Percentiles rank a stretch among this genome's conserved stretches.
Evolutionary conservation across 1,140 invertebrate species (phyloP).

Genomic region (Leptinotarsa lineolata): DNA sequence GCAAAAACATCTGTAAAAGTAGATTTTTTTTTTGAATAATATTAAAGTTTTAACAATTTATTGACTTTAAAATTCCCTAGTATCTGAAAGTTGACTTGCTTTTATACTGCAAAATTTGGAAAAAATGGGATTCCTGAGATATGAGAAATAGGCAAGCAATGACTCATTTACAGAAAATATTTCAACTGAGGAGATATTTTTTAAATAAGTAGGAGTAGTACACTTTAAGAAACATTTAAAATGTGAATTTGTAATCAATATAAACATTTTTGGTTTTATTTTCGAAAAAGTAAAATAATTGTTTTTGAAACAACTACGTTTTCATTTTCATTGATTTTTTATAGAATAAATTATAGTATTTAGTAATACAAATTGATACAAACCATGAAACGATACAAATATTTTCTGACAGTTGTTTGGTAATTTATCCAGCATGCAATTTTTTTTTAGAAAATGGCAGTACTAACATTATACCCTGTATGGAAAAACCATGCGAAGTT

Average conservation of each 20-base stretch:
- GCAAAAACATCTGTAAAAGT: neutral
- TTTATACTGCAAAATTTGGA: too few species aligned
- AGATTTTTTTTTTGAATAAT: neutral
- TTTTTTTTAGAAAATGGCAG: constrained; percentile 59
- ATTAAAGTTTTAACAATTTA: too few species aligned
- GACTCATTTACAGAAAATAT: too few species aligned
- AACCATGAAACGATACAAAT: neutral
- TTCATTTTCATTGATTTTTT: neutral
- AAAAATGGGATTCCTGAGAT: too few species aligned
- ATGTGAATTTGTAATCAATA: too few species aligned
- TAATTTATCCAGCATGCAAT: neutral
- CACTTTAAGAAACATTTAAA: too few species aligned
- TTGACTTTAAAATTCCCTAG: too few species aligned
- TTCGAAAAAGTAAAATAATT: neutral
- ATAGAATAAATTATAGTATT: neutral
- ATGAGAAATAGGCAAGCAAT: too few species aligned
- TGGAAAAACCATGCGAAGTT: constrained; percentile 63
- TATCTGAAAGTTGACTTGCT: too few species aligned
- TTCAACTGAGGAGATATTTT: too few species aligned
- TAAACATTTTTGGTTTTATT: too few species aligned
- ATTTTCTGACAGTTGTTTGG: neutral
- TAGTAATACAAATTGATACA: neutral
- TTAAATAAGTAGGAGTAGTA: too few species aligned
- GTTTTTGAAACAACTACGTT: neutral
- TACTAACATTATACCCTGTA: constrained; percentile 70